These are phyloP conservation scores for Ctena decussata DNA, from an alignment of 2,888 invertebrate genomes.

Conservation along the genomic window DNA sequence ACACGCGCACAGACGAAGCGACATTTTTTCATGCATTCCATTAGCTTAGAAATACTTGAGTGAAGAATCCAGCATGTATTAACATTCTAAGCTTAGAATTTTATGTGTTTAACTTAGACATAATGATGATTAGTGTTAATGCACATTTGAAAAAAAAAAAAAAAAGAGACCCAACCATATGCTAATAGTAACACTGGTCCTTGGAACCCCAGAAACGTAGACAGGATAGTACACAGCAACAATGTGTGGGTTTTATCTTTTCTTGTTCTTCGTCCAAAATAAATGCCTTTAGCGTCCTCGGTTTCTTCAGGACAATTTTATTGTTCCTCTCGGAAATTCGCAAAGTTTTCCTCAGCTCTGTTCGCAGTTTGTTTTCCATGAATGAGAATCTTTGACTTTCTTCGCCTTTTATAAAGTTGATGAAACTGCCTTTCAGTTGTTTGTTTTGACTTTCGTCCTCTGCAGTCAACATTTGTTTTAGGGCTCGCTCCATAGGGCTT, in stretches of 20 bases:
- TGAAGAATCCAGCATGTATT: too few relatives aligned
- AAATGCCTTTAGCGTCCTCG: neutral
- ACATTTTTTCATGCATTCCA: too few relatives aligned
- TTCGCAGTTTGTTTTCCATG: neutral
- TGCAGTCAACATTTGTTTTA: neutral
- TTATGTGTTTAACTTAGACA: too few relatives aligned
- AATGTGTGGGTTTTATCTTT: neutral
- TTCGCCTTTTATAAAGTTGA: neutral
- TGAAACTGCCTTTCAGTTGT: neutral
- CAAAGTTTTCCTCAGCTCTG: neutral
- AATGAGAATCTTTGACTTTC: neutral
- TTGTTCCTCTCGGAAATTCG: neutral
- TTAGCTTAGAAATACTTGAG: too few relatives aligned
- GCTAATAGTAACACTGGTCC: neutral
- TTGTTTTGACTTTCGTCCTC: neutral
- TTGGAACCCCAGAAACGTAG: neutral
- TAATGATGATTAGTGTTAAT: too few relatives aligned
- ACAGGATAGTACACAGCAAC: neutral
- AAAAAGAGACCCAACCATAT: neutral
- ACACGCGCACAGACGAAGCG: too few relatives aligned
- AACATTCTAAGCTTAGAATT: too few relatives aligned
- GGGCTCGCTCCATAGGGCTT: neutral
- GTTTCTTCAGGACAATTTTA: neutral
- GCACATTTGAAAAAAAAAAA: too few relatives aligned
- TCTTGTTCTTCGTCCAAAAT: neutral